Conservation (phyloP, 2,888 invertebrate species). For the Drosophila koepferae region DNA sequence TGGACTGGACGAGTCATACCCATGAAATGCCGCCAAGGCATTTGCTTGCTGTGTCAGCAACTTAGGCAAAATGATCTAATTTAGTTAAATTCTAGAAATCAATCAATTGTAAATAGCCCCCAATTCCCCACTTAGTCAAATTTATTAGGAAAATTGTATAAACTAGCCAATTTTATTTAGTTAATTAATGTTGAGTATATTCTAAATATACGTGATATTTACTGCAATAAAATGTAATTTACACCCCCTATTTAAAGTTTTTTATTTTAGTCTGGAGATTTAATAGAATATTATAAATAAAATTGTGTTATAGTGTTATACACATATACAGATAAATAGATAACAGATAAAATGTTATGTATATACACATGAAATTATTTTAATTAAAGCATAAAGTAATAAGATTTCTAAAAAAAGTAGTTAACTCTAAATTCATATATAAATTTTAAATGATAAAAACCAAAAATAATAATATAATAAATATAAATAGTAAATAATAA, state of each 20-base stretch:
- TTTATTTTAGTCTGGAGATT: background rate
- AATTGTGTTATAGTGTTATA: background rate
- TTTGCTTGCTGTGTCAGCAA: constrained; percentile 62
- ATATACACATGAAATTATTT: no score
- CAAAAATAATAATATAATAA: no score
- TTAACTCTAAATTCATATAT: no score
- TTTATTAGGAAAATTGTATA: constrained; percentile 52
- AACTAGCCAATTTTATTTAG: constrained; percentile 9
- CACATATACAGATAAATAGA: no score
- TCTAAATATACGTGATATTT: constrained; percentile 65
- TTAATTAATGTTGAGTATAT: constrained; percentile 40
- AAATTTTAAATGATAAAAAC: no score
- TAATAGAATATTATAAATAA: background rate
- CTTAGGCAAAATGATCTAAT: constrained; percentile 47
- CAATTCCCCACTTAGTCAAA: constrained; percentile 32
- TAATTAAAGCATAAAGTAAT: no score
- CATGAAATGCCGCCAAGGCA: background rate
- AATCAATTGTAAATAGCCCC: constrained; percentile 59
- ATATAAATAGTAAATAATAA: no score
- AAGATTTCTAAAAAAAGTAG: no score
- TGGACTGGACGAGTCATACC: background rate
- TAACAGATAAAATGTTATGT: no score
- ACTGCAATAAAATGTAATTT: constrained; percentile 67
- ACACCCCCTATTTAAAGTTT: constrained; percentile 10
- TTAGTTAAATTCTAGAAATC: constrained; percentile 42